Evolutionary conservation across 2,888 invertebrate species (phyloP).

Genomic region (Patella caerulea): DNA sequence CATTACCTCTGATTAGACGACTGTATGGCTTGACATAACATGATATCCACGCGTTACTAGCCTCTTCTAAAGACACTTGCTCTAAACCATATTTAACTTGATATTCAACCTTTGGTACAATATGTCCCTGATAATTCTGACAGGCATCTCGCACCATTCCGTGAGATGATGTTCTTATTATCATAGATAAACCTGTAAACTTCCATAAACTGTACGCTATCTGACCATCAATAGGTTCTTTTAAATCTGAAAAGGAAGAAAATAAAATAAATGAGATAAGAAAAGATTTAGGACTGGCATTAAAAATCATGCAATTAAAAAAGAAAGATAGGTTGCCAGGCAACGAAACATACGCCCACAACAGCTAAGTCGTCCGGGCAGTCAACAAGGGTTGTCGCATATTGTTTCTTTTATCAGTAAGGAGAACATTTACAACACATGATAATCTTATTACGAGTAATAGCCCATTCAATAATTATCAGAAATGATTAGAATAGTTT

Average conservation of each 20-base stretch:
- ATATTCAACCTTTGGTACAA: constrained; percentile 62
- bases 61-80: constrained; percentile 53
- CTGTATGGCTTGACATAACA: constrained; percentile 56
- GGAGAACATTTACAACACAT: no score
- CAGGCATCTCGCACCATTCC: constrained; percentile 42
- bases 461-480: no score
- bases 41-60: constrained; percentile 54
- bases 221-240: constrained; percentile 38
- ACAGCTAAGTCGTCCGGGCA: no score
- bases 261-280: no score
- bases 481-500: no score
- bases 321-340: no score
- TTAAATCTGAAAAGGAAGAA: background rate
- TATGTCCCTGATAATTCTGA: constrained; percentile 45
- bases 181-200: constrained; percentile 45
- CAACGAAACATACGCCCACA: no score
- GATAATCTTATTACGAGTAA: no score
- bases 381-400: no score
- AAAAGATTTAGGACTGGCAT: no score
- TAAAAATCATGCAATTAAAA: no score
- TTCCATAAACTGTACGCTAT: constrained; percentile 60
- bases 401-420: no score
- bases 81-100: constrained; percentile 59
- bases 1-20: constrained; percentile 56
- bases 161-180: constrained; percentile 57